These are phyloP conservation scores for Flexamia atlantica DNA, from an alignment of 2,888 invertebrate genomes.

Conservation along the genomic window DNA sequence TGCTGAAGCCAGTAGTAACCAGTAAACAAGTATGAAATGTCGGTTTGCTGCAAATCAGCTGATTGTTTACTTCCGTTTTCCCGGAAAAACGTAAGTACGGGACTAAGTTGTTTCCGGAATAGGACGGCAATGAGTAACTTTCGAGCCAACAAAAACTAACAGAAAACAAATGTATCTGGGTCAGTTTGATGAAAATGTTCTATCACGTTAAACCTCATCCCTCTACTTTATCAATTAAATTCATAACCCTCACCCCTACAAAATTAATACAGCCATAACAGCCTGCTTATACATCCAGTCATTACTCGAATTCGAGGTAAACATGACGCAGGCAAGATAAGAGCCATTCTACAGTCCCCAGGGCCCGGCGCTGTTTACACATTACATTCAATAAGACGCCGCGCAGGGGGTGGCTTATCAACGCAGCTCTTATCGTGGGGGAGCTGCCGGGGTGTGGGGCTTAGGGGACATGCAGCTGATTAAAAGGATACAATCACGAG, in stretches of 20 bases:
- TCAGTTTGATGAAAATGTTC: too few species aligned
- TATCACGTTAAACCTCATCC: too few species aligned
- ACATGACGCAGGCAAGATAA: conserved; percentile 4
- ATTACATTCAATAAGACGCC: conserved; percentile 53
- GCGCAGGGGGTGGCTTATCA: conserved; percentile 39
- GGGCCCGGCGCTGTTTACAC: conserved; percentile 41
- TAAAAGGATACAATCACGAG: conserved; percentile 22
- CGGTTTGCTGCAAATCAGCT: too few species aligned
- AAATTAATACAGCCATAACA: neutral
- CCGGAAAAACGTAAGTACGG: too few species aligned
- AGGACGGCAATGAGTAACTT: too few species aligned
- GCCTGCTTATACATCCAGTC: neutral
- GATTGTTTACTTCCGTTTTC: too few species aligned
- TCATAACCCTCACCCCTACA: neutral
- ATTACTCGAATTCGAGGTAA: conserved; percentile 26
- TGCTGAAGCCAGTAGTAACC: too few species aligned
- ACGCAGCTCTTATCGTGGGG: conserved; percentile 10
- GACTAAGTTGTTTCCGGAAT: too few species aligned
- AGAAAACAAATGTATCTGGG: too few species aligned
- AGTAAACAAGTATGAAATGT: too few species aligned
- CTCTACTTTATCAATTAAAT: too few species aligned
- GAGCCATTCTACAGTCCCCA: conserved; percentile 14
- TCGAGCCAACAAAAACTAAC: too few species aligned
- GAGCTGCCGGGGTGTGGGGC: neutral
- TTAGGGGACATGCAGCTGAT: conserved; percentile 28